phyloP scores from a whole-genome alignment of 1,140 invertebrate species.

The Augochlora pura region DNA sequence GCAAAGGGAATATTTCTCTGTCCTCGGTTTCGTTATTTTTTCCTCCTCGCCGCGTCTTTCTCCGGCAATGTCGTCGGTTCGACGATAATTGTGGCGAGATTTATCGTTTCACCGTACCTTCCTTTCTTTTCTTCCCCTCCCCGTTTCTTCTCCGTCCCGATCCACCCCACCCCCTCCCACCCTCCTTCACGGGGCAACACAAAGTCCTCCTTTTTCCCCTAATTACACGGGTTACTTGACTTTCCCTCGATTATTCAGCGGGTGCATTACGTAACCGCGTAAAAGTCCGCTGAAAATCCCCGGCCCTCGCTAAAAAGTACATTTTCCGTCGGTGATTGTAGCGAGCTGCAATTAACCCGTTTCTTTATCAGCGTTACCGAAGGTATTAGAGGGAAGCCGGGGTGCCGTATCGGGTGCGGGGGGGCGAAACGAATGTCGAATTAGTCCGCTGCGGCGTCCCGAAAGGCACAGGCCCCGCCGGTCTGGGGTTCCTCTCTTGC shows the following conservation, averaged over 20 bases:
- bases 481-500: no score
- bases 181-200: not conserved
- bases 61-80: not conserved
- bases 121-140: not conserved
- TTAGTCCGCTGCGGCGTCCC: conserved; percentile 42
- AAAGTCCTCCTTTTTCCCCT: not conserved
- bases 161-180: not conserved
- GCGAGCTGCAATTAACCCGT: conserved; percentile 4
- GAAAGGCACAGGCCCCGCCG: not conserved
- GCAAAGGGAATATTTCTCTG: conserved; percentile 53
- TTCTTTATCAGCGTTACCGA: not conserved
- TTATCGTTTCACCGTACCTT: conserved; percentile 41
- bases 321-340: not conserved
- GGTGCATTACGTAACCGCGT: conserved; percentile 3
- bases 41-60: not conserved
- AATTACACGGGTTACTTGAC: conserved; percentile 1
- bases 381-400: not conserved
- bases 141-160: no score
- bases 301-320: not conserved
- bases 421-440: conserved; percentile 38
- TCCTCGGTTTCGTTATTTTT: not conserved
- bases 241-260: conserved; percentile 13
- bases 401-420: not conserved
- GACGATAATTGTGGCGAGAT: conserved; percentile 47
- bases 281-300: conserved; percentile 20